Percentiles rank a stretch among this genome's conserved stretches.
These are phyloP conservation scores for Gymnocypris eckloni DNA, from an alignment of 2,797 vertebrate species.

Conservation along the genomic window DNA sequence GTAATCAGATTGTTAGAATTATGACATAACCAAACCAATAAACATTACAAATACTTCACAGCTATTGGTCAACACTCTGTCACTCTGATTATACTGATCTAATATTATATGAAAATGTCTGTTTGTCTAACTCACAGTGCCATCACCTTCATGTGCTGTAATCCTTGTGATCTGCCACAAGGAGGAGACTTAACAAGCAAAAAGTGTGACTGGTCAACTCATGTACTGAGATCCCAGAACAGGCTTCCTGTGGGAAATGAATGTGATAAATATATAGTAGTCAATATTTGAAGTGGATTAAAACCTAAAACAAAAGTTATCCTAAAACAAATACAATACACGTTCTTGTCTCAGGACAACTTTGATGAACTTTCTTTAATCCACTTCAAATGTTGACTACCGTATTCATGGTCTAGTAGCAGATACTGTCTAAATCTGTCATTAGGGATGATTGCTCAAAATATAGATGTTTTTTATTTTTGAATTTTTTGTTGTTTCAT, in stretches of 20 bases:
- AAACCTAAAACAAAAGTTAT: too few species aligned
- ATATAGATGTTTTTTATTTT: neutral
- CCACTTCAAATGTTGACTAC: too few species aligned
- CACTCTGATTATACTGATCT: neutral
- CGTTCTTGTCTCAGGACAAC: too few species aligned
- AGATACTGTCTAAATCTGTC: neutral
- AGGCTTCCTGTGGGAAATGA: neutral
- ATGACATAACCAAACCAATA: neutral
- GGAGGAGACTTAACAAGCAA: conserved; percentile 43
- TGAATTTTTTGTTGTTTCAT: neutral
- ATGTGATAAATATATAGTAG: neutral
- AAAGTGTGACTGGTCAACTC: neutral
- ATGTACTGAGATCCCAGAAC: neutral
- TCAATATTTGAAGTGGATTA: too few species aligned
- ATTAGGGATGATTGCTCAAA: neutral
- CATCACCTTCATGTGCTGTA: neutral
- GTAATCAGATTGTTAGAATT: neutral
- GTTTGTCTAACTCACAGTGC: neutral
- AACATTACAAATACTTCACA: neutral
- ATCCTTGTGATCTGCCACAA: conserved; percentile 39
- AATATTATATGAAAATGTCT: neutral
- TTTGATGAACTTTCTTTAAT: too few species aligned
- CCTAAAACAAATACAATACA: too few species aligned
- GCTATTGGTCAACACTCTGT: neutral
- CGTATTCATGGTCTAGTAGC: neutral